Evolutionary conservation across 2,888 invertebrate species (phyloP), one percentile per base, ranked within the genome.

Genomic region (Physocephala rufipes): DNA sequence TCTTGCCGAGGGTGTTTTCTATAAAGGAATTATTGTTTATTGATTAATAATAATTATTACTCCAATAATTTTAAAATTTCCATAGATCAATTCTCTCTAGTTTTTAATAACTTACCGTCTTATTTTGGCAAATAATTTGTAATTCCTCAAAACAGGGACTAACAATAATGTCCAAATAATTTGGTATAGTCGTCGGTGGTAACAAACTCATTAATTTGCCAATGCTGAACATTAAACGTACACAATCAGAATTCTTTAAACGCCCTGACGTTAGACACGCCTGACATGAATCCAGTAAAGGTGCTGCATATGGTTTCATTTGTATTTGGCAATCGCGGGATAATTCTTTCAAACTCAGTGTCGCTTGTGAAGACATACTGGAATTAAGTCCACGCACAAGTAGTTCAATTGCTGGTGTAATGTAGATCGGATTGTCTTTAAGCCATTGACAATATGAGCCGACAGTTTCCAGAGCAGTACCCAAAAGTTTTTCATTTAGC

Each of bases 391-490:
- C 92, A 47, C 91, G 87, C 19, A 89, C 87, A 2, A 94, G 86
- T 26, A 94, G 85, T n/a, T 92, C 91, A 69, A 94, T 87, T 7
- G 92, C 90, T 72, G 89, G 88, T 30, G 88, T 88, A 75, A 95
- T 86, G 83, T 90, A 90, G 21, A 89, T 88, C 0, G 92, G 91
- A 86, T 93, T 91, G 65, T 88, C 89, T 74, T 90, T 90, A 71
- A 96, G 89, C 96, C 96, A 97, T 78, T 93, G 91, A 24, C 95
- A 93, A 87, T 95, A 96, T 0, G 93, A 90, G 63, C 95, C 95
- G 66, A 95, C 89, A 67, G 93, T 91, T 80, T 93, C 92, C 62
- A 95, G 88, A 15, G 93, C 91, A 0, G 93, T 92, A 45, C 90
- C 90, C 65, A 94, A 87, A 61, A 93, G 88, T 78, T 89, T 89